Conservation (phyloP, 2,888 invertebrate genomes). For the Philonicus albiceps region DNA sequence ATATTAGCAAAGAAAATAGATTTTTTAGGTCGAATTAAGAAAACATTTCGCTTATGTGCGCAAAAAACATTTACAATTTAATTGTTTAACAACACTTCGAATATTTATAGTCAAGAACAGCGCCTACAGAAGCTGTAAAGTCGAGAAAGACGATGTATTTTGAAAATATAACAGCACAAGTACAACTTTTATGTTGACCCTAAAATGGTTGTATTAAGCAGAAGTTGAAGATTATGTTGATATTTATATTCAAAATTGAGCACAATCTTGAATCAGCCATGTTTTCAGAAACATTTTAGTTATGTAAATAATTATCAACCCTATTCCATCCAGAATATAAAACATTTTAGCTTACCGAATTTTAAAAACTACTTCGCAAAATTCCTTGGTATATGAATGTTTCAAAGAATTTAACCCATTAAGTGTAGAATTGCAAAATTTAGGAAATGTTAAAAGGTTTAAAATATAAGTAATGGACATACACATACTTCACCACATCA, state of each 20-base stretch:
- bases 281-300: not conserved
- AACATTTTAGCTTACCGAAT: not conserved
- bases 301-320: not conserved
- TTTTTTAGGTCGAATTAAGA: not conserved
- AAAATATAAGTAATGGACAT: not conserved
- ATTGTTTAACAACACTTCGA: not conserved
- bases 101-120: not conserved
- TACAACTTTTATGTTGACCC: not conserved
- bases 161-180: not conserved
- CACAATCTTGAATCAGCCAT: no score
- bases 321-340: not conserved
- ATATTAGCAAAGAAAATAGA: slow-evolving; percentile 22
- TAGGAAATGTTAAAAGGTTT: not conserved
- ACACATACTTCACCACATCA: no score
- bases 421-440: not conserved
- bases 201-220: not conserved
- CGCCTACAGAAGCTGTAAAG: not conserved
- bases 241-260: not conserved
- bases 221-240: not conserved
- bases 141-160: not conserved
- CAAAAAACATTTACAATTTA: not conserved
- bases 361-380: not conserved
- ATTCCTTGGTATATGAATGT: not conserved
- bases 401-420: not conserved
- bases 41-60: not conserved